A percentile compares a stretch with the other conserved stretches of the same genome.
Evolutionary conservation across 2,888 invertebrate species (phyloP).

Genomic region (Ceriagrion tenellum): DNA sequence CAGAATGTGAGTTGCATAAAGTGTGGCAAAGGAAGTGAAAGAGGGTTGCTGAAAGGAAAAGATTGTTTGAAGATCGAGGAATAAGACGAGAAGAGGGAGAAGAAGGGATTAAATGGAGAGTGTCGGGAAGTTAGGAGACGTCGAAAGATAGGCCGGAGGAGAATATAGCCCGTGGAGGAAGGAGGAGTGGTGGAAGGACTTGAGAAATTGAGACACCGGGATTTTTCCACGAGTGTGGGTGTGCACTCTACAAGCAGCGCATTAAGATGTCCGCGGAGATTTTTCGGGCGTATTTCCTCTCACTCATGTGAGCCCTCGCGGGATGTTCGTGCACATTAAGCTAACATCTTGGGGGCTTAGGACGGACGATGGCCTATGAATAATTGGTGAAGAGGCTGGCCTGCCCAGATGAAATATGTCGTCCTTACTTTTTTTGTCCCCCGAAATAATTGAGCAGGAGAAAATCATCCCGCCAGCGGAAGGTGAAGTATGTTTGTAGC

Average conservation of each 20-base stretch:
- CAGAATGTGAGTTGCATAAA: neutral
- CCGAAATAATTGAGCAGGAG: slow-evolving; percentile 29
- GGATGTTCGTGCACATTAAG: neutral
- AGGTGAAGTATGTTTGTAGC: neutral
- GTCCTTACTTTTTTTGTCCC: neutral
- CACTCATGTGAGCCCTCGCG: neutral
- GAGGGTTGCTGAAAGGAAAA: neutral
- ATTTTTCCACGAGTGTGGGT: slow-evolving; percentile 41
- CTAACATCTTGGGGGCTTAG: slow-evolving; percentile 3
- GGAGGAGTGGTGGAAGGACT: neutral
- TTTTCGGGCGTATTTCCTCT: slow-evolving; percentile 33
- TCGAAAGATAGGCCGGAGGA: neutral
- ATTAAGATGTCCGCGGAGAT: slow-evolving; percentile 62
- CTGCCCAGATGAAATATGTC: neutral
- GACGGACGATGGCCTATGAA: slow-evolving; percentile 13
- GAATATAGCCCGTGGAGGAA: neutral
- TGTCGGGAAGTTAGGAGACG: neutral
- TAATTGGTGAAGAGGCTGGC: neutral
- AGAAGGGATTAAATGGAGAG: neutral
- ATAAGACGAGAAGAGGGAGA: neutral
- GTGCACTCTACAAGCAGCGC: slow-evolving; percentile 49
- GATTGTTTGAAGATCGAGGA: neutral
- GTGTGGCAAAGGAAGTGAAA: neutral
- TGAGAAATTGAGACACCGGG: slow-evolving; percentile 36
- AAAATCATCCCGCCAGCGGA: neutral